Evolutionary conservation across 2,113 vertebrate genomes (phyloP), one percentile per base, ranked within the genome.

Genomic region (Donacobius atricapilla): DNA sequence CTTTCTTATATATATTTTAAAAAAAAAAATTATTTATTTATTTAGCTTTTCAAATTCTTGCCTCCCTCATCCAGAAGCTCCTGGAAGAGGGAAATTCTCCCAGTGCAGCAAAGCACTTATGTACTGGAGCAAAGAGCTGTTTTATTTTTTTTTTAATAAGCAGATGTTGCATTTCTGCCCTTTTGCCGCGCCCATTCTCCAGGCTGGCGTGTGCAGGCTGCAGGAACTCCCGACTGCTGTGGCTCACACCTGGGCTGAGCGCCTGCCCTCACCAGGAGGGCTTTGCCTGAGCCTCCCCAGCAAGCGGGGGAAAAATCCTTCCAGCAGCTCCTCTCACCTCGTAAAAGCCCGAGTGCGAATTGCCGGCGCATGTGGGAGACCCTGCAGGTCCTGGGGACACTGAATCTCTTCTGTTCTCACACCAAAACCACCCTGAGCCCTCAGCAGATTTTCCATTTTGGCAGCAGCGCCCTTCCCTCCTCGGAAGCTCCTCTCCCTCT

Each of bases 281-380:
- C 47, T 95, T 61, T 4, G 0, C 37, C 23, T 65, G 4, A 78
- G 13, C 37, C 20, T 73, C 27, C 48, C 10, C 10, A 5, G 15
- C 42, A 77, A 75, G 57, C 65, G 47, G 72, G 50, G 37, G 66
- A 75, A 95, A 95, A 96, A 79, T 24, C 71, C 83, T 89, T 95
- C 94, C 92, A 94, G 89, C 87, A 89, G 90, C 83, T 94, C 50
- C 83, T 93, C 68, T 93, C 95, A 97, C 96, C 91, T 97, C 83
- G 0, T 96, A 94, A 97, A 97, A 96, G 2, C 61, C 4, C 0
- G 11, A 7, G 82, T 93, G 94, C 8, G 47, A 97, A 96, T 71
- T 96, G 81, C 86, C 1, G 0, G 60, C 1, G 1, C 86, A 87
- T 22, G 68, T 94, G 75, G 87, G 83, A 89, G 28, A 91, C 37